phyloP scores from a whole-genome alignment of 2,888 invertebrate species.

The Tachina lurida region DNA sequence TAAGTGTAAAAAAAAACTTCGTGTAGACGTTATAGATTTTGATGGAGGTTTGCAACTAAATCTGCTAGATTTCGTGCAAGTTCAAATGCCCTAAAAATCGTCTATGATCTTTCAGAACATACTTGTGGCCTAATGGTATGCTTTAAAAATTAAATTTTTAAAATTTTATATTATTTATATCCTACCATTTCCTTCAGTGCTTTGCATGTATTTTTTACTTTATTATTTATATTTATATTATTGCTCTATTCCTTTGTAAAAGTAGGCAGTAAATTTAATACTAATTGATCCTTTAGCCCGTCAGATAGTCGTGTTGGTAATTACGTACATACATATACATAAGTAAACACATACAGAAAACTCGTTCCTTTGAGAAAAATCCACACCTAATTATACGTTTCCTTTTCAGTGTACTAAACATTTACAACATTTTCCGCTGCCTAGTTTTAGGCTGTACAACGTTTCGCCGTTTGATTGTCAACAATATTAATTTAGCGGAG shows the following conservation, averaged over 20 bases:
- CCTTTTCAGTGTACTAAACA: background rate
- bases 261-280: background rate
- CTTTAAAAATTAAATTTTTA: no score
- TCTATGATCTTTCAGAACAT: no score
- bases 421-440: background rate
- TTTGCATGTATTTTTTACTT: background rate
- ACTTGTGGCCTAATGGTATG: no score
- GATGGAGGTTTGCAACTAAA: no score
- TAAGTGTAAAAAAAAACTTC: no score
- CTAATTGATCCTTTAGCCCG: background rate
- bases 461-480: constrained; percentile 45
- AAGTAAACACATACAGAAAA: no score
- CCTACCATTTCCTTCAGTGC: no score
- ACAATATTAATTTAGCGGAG: constrained; percentile 46
- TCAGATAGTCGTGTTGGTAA: constrained; percentile 12
- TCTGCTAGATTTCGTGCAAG: no score
- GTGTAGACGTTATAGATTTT: no score
- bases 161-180: no score
- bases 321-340: background rate
- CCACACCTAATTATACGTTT: constrained; percentile 57
- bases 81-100: no score
- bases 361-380: background rate
- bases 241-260: background rate
- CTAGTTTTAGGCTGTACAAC: constrained; percentile 12
- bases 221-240: background rate